Evolutionary conservation across 2,888 invertebrate species (phyloP).

Genomic region (Homarus gammarus): DNA sequence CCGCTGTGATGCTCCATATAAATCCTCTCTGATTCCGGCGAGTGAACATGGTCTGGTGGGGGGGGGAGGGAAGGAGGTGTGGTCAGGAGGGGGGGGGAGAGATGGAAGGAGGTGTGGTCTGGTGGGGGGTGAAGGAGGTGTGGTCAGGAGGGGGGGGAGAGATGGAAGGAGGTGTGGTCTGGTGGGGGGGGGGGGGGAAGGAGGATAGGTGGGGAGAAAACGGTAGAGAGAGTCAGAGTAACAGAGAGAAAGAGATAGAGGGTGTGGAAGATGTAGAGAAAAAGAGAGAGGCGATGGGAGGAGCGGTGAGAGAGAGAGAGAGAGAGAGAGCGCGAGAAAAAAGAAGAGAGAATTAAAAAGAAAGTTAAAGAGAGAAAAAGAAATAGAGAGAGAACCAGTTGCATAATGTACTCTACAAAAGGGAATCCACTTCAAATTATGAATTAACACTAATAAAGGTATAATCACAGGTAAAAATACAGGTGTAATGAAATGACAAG

Average conservation of each 20-base stretch:
- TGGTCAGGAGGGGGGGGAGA: background rate
- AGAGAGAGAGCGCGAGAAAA: conserved; percentile 26
- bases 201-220: no score
- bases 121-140: background rate
- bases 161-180: background rate
- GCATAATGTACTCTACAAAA: no score
- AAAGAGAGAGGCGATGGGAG: no score
- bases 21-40: background rate
- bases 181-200: no score
- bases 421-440: no score
- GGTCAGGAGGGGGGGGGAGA: background rate
- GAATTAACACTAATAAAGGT: no score
- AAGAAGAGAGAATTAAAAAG: conserved; percentile 6
- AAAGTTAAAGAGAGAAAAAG: conserved; percentile 8
- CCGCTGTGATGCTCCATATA: background rate
- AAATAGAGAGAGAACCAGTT: no score
- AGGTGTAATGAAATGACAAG: no score
- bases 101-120: background rate
- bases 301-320: conserved; percentile 14
- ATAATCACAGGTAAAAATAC: no score
- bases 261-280: conserved; percentile 3
- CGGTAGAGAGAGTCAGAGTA: no score
- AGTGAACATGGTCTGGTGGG: background rate
- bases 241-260: no score
- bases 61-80: background rate